Conservation (phyloP, 2,113 vertebrate genomes). For the Hypomesus transpacificus region DNA sequence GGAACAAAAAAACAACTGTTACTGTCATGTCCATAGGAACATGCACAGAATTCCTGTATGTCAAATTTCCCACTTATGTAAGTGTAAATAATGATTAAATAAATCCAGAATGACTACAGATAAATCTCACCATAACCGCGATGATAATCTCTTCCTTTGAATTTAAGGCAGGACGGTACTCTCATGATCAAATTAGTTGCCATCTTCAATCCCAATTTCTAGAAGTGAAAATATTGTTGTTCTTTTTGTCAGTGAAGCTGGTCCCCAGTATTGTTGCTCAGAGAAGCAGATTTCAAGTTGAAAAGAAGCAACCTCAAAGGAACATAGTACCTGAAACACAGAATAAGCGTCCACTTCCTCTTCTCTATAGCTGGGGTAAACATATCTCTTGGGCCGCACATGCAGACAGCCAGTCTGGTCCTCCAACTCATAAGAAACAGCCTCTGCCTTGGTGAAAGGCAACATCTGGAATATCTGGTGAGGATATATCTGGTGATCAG, state of each 20-base stretch:
- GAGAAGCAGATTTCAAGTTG: no score
- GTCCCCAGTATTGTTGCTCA: no score
- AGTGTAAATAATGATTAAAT: no score
- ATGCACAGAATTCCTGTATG: no score
- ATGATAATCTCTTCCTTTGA: not conserved
- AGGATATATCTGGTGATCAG: not conserved
- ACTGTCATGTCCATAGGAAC: not conserved
- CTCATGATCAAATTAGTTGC: not conserved
- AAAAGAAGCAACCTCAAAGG: no score
- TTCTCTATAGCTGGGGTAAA: not conserved
- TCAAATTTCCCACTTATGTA: not conserved
- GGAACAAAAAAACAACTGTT: not conserved
- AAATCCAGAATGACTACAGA: not conserved
- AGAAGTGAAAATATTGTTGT: not conserved
- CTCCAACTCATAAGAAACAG: slow-evolving; percentile 22
- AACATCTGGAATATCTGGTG: slow-evolving; percentile 62
- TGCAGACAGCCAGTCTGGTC: slow-evolving; percentile 42
- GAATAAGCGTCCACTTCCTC: slow-evolving; percentile 5
- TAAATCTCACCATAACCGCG: not conserved
- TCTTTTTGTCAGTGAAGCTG: not conserved
- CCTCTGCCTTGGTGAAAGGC: slow-evolving; percentile 18
- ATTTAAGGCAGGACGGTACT: not conserved
- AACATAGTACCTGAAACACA: slow-evolving; percentile 55
- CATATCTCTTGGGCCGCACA: slow-evolving; percentile 51
- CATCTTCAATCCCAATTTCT: not conserved